Conservation (phyloP, 2,113 vertebrate genomes). For the Neotoma lepida region DNA sequence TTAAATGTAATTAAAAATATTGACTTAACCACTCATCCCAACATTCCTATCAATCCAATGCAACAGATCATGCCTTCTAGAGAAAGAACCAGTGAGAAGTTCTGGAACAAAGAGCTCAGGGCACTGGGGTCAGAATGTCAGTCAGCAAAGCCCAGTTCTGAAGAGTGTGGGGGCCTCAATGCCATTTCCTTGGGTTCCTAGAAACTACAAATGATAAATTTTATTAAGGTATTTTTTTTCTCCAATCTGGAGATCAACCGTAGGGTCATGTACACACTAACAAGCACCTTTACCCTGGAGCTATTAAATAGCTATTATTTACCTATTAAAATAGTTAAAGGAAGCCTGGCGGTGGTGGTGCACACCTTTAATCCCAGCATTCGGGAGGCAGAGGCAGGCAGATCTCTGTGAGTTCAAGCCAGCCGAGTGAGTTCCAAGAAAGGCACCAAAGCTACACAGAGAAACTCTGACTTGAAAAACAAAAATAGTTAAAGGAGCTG, state of each 20-base stretch:
- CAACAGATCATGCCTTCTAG: neutral
- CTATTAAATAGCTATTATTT: neutral
- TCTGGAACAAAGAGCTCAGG: neutral
- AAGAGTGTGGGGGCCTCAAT: neutral
- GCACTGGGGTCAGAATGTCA: neutral
- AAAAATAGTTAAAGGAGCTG: neutral
- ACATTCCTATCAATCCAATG: neutral
- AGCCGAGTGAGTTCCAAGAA: no score
- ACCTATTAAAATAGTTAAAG: neutral
- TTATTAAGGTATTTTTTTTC: neutral
- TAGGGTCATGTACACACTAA: neutral
- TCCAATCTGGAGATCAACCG: neutral
- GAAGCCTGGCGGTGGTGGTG: no score
- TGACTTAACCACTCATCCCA: constrained; percentile 14
- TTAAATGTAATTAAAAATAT: constrained; percentile 51
- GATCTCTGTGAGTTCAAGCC: no score
- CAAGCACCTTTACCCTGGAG: neutral
- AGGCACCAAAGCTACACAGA: no score
- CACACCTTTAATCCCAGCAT: no score
- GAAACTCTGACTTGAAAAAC: no score
- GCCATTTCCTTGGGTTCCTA: constrained; percentile 17
- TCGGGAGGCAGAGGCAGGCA: no score
- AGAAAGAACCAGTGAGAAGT: neutral
- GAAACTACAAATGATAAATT: neutral
- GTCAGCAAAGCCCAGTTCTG: neutral